Percentiles rank a stretch among this genome's conserved stretches.
Evolutionary conservation across 2,113 vertebrate species (phyloP).

Genomic region (Dendrocopos noguchii): DNA sequence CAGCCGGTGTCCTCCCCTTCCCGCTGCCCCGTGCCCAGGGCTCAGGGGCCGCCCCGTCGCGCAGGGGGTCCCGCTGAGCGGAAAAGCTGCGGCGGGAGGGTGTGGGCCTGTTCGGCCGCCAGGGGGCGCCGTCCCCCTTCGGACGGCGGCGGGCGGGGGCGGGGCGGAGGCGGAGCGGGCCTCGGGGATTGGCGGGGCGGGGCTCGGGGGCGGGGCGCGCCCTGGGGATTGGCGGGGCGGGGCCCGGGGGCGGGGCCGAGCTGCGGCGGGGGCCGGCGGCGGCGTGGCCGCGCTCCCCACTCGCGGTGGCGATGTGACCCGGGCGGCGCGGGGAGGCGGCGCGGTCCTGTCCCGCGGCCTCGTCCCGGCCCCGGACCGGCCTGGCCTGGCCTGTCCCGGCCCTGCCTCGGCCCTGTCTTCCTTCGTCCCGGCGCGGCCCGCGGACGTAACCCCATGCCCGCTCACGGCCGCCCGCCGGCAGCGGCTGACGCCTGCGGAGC

Average conservation of each 20-base stretch:
- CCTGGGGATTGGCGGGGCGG: too few relatives aligned
- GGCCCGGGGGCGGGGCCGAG: neutral
- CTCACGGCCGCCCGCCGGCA: slow-evolving; percentile 74
- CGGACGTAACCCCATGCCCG: slow-evolving; percentile 69
- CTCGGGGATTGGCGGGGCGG: too few relatives aligned
- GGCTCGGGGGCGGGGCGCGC: too few relatives aligned
- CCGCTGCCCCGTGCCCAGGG: neutral
- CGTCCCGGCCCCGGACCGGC: neutral
- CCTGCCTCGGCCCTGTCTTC: too few relatives aligned
- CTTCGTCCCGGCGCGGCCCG: slow-evolving; percentile 37
- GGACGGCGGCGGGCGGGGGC: neutral
- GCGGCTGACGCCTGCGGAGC: slow-evolving; percentile 72
- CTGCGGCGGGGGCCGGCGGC: slow-evolving; percentile 70
- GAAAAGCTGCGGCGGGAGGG: fast-evolving
- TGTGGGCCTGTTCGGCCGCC: neutral
- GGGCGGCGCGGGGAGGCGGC: neutral
- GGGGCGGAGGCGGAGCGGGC: neutral
- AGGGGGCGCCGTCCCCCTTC: neutral
- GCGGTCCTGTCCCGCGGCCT: neutral
- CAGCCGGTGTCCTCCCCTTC: neutral
- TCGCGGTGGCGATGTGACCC: slow-evolving; percentile 70
- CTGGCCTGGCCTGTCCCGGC: slow-evolving; percentile 6
- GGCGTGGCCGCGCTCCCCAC: neutral
- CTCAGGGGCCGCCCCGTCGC: neutral
- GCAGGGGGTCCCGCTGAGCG: neutral